These are phyloP conservation scores for Sarcophaga bullata DNA, from an alignment of 1,140 invertebrate genomes.

Conservation along the genomic window DNA sequence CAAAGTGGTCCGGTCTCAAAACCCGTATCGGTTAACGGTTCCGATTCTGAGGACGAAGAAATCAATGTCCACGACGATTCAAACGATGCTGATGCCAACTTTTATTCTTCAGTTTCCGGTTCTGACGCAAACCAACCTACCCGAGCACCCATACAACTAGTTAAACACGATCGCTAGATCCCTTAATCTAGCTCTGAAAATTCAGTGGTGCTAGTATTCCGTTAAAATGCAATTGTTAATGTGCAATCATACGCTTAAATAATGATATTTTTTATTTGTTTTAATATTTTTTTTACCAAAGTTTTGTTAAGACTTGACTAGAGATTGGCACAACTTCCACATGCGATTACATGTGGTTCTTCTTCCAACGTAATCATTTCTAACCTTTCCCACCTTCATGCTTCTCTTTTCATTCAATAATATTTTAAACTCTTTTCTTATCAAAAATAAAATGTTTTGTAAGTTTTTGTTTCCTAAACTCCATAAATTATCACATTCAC, in stretches of 20 bases:
- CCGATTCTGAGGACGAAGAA: conserved; percentile 63
- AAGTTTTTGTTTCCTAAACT: too few species aligned
- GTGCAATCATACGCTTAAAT: conserved; percentile 38
- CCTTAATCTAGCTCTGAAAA: too few species aligned
- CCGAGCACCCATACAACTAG: conserved; percentile 54
- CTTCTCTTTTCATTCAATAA: too few species aligned
- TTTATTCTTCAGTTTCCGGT: conserved; percentile 1
- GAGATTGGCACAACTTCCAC: conserved; percentile 13
- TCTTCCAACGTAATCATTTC: not conserved
- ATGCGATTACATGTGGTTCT: not conserved
- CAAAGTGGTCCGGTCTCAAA: conserved; percentile 57
- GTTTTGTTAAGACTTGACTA: conserved; percentile 34
- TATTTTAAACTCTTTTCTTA: too few species aligned
- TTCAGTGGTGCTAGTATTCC: conserved; percentile 18
- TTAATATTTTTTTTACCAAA: conserved; percentile 15
- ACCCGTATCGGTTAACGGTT: conserved; percentile 61
- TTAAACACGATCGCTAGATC: conserved; percentile 63
- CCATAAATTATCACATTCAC: too few species aligned
- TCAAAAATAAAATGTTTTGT: too few species aligned
- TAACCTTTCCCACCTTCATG: too few species aligned
- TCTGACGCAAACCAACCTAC: conserved; percentile 10
- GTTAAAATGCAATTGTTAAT: conserved; percentile 31
- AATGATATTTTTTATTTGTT: not conserved
- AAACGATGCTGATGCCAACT: conserved; percentile 53
- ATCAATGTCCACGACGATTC: conserved; percentile 76